These are phyloP conservation scores for Diuraphis noxia DNA, from an alignment of 1,140 invertebrate genomes.

Conservation along the genomic window DNA sequence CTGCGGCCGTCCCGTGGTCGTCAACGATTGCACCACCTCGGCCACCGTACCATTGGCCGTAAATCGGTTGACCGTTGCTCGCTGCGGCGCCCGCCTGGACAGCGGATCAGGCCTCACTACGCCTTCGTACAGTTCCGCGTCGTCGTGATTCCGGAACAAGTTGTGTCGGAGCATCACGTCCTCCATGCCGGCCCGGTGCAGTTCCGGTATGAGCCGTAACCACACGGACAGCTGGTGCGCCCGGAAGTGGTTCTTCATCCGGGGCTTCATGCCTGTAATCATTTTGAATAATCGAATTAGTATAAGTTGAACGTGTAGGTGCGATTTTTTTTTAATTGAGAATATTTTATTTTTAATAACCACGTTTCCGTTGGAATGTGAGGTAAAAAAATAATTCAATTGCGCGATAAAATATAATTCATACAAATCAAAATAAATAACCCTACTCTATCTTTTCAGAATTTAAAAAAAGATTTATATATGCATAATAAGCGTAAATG, in stretches of 20 bases:
- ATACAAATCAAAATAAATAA: neutral
- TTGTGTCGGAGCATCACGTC: constrained; percentile 82
- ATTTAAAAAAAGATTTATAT: neutral
- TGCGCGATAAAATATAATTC: too few species aligned
- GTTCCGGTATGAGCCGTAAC: constrained; percentile 87
- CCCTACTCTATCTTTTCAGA: neutral
- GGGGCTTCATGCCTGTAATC: constrained; percentile 79
- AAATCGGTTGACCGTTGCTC: constrained; percentile 58
- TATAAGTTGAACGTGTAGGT: neutral
- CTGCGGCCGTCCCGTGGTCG: constrained; percentile 66
- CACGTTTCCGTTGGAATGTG: neutral
- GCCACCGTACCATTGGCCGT: constrained; percentile 60
- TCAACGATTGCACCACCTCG: constrained; percentile 61
- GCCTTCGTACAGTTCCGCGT: constrained; percentile 79
- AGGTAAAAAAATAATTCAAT: neutral
- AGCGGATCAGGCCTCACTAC: constrained; percentile 78
- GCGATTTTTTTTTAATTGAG: neutral
- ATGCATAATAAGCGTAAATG: neutral
- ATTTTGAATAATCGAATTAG: neutral
- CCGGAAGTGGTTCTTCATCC: constrained; percentile 90
- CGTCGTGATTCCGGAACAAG: constrained; percentile 79
- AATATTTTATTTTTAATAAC: too few species aligned
- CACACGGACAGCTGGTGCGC: constrained; percentile 93
- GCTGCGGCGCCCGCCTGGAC: constrained; percentile 58
- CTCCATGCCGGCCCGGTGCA: constrained; percentile 86